phyloP scores from a whole-genome alignment of 2,888 invertebrate species.

The Pachliopta kotzebuea region DNA sequence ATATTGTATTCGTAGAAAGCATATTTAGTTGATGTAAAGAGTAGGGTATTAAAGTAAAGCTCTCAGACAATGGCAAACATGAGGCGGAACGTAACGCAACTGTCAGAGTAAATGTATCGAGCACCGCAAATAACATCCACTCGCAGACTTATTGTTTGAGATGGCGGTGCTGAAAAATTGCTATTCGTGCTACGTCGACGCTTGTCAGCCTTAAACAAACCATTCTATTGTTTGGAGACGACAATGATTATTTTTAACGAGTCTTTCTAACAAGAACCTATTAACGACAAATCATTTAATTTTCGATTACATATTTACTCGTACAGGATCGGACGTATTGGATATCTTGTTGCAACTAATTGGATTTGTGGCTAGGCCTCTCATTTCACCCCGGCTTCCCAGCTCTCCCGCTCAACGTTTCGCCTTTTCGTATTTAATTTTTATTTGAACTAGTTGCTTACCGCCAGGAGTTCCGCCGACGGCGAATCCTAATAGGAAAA shows the following conservation, averaged over 20 bases:
- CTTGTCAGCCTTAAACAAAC: conserved; percentile 26
- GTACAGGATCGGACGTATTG: conserved; percentile 55
- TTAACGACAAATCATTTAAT: conserved; percentile 35
- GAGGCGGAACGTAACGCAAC: conserved; percentile 54
- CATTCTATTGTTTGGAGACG: conserved; percentile 25
- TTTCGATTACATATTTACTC: conserved; percentile 53
- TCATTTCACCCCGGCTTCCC: conserved; percentile 47
- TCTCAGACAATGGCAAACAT: conserved; percentile 71
- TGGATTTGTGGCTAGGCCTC: conserved; percentile 62
- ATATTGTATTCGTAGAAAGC: conserved; percentile 54
- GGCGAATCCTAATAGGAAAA: conserved; percentile 69
- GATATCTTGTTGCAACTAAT: conserved; percentile 64
- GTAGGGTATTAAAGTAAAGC: conserved; percentile 59
- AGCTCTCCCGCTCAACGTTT: conserved; percentile 41
- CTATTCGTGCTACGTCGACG: conserved; percentile 40
- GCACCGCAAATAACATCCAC: conserved; percentile 54
- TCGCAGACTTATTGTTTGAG: conserved; percentile 66
- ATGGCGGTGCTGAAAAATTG: conserved; percentile 62
- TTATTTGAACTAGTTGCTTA: conserved; percentile 49
- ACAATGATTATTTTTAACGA: conserved; percentile 9
- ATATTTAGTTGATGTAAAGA: conserved; percentile 55
- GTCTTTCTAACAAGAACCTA: background rate
- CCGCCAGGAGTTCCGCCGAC: conserved; percentile 50
- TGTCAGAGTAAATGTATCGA: conserved; percentile 66
- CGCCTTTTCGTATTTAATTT: conserved; percentile 61